phyloP scores from a whole-genome alignment of 2,888 invertebrate species.

The Ennomos fuscantarius region DNA sequence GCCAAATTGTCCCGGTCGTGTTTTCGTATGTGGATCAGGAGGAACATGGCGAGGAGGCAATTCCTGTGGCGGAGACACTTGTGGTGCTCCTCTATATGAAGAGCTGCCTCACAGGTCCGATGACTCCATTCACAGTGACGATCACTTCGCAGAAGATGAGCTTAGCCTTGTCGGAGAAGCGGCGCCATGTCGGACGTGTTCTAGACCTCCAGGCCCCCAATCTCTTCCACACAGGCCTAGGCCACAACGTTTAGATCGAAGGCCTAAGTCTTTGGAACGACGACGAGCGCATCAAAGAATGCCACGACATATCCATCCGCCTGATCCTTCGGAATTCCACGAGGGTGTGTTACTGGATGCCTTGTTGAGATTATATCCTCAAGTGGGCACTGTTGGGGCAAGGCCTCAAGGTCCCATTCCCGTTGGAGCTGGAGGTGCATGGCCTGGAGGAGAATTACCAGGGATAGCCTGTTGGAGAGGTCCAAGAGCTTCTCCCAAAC shows the following conservation, averaged over 20 bases:
- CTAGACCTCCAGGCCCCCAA: slow-evolving; percentile 79
- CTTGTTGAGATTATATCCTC: slow-evolving; percentile 88
- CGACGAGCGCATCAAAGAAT: slow-evolving; percentile 76
- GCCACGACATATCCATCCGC: slow-evolving; percentile 85
- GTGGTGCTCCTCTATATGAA: slow-evolving; percentile 92
- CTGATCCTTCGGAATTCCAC: slow-evolving; percentile 92
- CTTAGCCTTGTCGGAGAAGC: slow-evolving; percentile 84
- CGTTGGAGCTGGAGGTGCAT: slow-evolving; percentile 87
- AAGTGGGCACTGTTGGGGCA: slow-evolving; percentile 88
- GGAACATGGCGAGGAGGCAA: slow-evolving; percentile 85
- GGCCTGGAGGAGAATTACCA: slow-evolving; percentile 87
- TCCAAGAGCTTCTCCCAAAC: slow-evolving; percentile 83
- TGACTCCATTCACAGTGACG: slow-evolving; percentile 88
- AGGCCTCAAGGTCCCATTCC: slow-evolving; percentile 75
- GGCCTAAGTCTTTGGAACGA: slow-evolving; percentile 83
- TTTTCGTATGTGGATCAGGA: slow-evolving; percentile 87
- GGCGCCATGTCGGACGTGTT: slow-evolving; percentile 77
- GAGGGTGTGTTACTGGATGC: slow-evolving; percentile 92
- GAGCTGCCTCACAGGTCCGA: slow-evolving; percentile 89
- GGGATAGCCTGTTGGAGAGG: slow-evolving; percentile 86
- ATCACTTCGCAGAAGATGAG: slow-evolving; percentile 94
- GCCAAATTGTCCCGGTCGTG: slow-evolving; percentile 83
- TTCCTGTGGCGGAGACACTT: slow-evolving; percentile 71
- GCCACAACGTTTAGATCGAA: slow-evolving; percentile 85
- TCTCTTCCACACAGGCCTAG: slow-evolving; percentile 85